phyloP scores from a whole-genome alignment of 2,888 invertebrate species.

The Rhamphomyia laevipes region DNA sequence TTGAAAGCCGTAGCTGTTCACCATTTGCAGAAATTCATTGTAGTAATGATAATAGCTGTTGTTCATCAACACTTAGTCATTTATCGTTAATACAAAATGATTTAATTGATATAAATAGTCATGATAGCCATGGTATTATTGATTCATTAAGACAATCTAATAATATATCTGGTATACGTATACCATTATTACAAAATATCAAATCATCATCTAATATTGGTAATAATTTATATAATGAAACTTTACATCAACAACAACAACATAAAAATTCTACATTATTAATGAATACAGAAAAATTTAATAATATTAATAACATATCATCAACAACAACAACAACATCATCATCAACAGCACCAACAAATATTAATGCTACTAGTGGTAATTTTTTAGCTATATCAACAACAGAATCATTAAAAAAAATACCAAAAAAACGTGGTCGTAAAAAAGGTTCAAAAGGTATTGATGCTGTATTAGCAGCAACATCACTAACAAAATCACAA shows the following conservation, averaged over 20 bases:
- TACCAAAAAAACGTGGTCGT: slow-evolving; percentile 33
- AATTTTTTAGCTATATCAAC: too few relatives aligned
- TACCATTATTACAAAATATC: too few relatives aligned
- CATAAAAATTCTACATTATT: slow-evolving; percentile 12
- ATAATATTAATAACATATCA: too few relatives aligned
- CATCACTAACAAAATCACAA: slow-evolving; percentile 12
- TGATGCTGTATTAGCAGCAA: slow-evolving; percentile 31
- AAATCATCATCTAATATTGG: too few relatives aligned
- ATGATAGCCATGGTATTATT: not conserved
- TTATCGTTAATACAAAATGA: not conserved
- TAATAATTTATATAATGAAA: not conserved
- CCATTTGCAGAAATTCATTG: slow-evolving; percentile 6
- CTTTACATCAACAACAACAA: not conserved
- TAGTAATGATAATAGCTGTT: not conserved
- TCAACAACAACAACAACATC: not conserved
- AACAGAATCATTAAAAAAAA: slow-evolving; percentile 4
- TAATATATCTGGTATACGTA: not conserved
- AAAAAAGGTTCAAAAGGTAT: slow-evolving; percentile 37
- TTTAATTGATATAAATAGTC: not conserved
- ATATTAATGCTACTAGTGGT: too few relatives aligned
- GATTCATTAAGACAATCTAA: not conserved
- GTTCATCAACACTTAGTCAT: not conserved
- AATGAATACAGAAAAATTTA: too few relatives aligned
- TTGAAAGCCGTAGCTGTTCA: slow-evolving; percentile 14
- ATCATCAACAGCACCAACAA: not conserved